Conservation (phyloP, 1,140 invertebrate genomes). For the Teleopsis dalmanni region DNA sequence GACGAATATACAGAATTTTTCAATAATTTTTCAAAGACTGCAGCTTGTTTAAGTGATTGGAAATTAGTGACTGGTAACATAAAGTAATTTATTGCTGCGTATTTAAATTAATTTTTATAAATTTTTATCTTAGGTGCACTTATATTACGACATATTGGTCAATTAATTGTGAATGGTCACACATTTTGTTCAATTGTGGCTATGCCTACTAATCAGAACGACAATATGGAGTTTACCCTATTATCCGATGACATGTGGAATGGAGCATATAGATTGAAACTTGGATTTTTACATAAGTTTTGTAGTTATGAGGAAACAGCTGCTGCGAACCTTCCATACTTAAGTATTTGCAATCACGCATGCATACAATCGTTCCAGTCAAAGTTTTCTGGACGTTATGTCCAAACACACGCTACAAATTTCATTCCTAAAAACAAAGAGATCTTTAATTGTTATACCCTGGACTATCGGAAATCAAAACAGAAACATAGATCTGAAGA, state of each 20-base stretch:
- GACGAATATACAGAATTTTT: constrained; percentile 22
- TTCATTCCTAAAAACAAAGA: constrained; percentile 17
- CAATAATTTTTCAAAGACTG: neutral
- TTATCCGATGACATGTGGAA: constrained; percentile 22
- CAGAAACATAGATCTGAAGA: constrained; percentile 8
- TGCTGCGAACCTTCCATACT: constrained; percentile 30
- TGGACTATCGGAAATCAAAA: constrained; percentile 16
- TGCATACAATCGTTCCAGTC: constrained; percentile 21
- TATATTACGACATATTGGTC: constrained; percentile 24
- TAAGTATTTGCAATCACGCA: constrained; percentile 32
- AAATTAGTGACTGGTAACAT: constrained; percentile 15
- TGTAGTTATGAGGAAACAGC: constrained; percentile 8
- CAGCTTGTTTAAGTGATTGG: constrained; percentile 16
- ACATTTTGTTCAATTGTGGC: constrained; percentile 18
- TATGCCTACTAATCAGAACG: neutral
- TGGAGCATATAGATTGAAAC: constrained; percentile 15
- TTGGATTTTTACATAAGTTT: constrained; percentile 24
- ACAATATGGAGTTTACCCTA: constrained; percentile 14
- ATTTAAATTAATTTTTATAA: neutral
- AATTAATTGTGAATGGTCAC: constrained; percentile 28
- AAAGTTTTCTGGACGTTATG: constrained; percentile 20
- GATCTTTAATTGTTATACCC: constrained; percentile 33
- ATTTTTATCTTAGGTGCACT: constrained; percentile 13
- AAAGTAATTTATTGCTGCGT: neutral
- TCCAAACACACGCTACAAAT: constrained; percentile 14